phyloP scores from a whole-genome alignment of 2,888 invertebrate genomes.

The Tachina lurida region DNA sequence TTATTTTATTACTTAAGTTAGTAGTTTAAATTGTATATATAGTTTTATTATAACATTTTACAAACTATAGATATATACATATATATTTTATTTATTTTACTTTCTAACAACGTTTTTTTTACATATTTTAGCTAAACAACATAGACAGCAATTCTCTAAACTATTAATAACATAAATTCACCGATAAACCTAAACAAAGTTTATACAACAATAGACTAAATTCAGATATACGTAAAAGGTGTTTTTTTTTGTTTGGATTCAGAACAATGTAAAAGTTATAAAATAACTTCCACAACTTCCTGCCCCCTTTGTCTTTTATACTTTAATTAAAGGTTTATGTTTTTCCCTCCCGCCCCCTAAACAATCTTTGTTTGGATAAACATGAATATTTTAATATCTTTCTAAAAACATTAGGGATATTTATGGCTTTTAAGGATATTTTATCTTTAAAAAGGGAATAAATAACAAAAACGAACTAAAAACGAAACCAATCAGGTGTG shows the following conservation, averaged over 20 bases:
- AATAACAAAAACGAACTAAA: conserved; percentile 14
- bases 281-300: background rate
- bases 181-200: background rate
- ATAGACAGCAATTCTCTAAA: conserved; percentile 19
- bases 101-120: conserved; percentile 19
- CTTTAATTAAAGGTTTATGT: conserved; percentile 19
- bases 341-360: background rate
- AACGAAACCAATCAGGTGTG: conserved; percentile 15
- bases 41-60: conserved; percentile 50
- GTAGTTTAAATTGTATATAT: background rate
- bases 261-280: background rate
- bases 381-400: background rate
- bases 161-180: conserved; percentile 23
- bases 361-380: background rate
- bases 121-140: conserved; percentile 20
- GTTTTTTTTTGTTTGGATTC: background rate
- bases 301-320: background rate
- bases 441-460: conserved; percentile 20
- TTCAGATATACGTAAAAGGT: background rate
- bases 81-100: conserved; percentile 42
- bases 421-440: conserved; percentile 24
- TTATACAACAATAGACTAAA: background rate
- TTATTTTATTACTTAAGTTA: conserved; percentile 45
- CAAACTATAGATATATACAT: conserved; percentile 58
- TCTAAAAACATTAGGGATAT: conserved; percentile 24